Evolutionary conservation across 2,797 vertebrate species (phyloP).

Genomic region (Enteromius radiatus): DNA sequence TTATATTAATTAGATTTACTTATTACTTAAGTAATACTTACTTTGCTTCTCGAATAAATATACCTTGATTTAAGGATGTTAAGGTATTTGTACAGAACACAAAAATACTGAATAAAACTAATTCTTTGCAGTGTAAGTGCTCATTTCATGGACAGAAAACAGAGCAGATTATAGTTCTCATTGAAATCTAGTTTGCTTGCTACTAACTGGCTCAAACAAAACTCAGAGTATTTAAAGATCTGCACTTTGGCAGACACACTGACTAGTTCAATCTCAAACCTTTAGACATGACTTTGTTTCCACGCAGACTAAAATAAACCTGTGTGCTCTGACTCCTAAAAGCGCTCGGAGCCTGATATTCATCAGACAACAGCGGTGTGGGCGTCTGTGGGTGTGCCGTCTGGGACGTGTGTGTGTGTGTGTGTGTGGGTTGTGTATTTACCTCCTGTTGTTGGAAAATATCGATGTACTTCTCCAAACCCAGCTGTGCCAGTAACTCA

Average conservation of each 20-base stretch:
- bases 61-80: not conserved
- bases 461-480: constrained; percentile 79
- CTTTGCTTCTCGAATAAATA: not conserved
- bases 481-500: constrained; percentile 78
- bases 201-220: not conserved
- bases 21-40: too few species aligned
- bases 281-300: constrained; percentile 2
- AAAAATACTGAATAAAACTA: not conserved
- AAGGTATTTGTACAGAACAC: not conserved
- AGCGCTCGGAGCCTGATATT: not conserved
- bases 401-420: not conserved
- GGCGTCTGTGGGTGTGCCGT: constrained; percentile 25
- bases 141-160: not conserved
- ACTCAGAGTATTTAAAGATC: constrained; percentile 2
- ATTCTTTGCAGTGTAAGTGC: not conserved
- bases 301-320: constrained; percentile 11
- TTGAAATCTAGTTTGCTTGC: not conserved
- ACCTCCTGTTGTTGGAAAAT: constrained; percentile 85
- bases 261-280: constrained; percentile 3
- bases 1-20: too few species aligned
- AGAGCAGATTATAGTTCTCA: not conserved
- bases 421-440: constrained; percentile 33
- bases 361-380: constrained; percentile 10
- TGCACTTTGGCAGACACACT: not conserved
- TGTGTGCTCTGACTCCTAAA: not conserved